Conservation (phyloP, 2,797 vertebrate species). For the Tokudaia muenninki region DNA sequence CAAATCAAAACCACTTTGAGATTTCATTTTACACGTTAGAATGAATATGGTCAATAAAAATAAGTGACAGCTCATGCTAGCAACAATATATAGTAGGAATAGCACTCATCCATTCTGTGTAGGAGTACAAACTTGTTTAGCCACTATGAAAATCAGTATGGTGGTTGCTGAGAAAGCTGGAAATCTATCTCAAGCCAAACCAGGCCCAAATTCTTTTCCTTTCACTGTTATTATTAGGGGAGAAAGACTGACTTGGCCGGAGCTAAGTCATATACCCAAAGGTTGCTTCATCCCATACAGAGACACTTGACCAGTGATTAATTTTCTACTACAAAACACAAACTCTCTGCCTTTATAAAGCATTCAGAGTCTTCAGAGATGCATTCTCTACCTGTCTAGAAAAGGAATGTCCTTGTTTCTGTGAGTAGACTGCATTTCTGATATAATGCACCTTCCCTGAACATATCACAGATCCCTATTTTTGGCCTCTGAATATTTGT, state of each 20-base stretch:
- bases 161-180: background rate
- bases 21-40: background rate
- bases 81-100: background rate
- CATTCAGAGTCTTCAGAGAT: background rate
- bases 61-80: background rate
- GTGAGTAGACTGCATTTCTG: background rate
- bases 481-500: background rate
- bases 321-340: background rate
- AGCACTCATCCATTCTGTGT: too few species aligned
- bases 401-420: background rate
- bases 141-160: background rate
- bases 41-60: background rate
- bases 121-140: background rate
- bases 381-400: background rate
- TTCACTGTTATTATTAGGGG: too few species aligned
- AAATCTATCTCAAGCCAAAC: too few species aligned
- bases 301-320: background rate
- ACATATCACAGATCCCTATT: accelerated
- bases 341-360: too few species aligned
- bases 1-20: background rate
- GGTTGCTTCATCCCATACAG: background rate
- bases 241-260: too few species aligned
- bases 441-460: accelerated
- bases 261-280: background rate
- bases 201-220: too few species aligned